Conservation (phyloP, 2,888 invertebrate genomes). For the Leptopterna dolabrata region DNA sequence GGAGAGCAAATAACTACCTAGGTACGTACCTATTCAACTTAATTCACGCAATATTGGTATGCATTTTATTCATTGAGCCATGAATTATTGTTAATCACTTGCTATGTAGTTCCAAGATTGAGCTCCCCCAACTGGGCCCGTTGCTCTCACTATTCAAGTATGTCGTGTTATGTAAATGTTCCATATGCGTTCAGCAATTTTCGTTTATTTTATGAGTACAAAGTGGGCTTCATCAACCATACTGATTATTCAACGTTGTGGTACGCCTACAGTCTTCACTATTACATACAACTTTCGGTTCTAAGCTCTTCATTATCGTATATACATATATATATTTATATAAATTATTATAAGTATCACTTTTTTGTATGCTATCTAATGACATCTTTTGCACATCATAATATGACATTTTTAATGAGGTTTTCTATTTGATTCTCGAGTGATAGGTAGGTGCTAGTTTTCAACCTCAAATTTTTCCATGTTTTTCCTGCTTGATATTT, state of each 20-base stretch:
- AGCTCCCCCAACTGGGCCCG: background rate
- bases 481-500: background rate
- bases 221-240: too few species aligned
- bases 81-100: background rate
- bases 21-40: background rate
- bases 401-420: background rate
- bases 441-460: background rate
- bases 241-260: too few species aligned
- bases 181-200: too few species aligned
- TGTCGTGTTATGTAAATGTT: too few species aligned
- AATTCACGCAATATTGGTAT: background rate
- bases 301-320: background rate
- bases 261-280: too few species aligned
- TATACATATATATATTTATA: background rate
- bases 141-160: background rate
- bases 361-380: background rate
- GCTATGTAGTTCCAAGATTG: background rate
- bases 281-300: too few species aligned
- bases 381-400: background rate
- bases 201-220: too few species aligned
- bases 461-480: background rate
- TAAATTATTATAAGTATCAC: too few species aligned
- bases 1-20: background rate
- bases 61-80: background rate
- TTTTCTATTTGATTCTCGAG: background rate